Percentiles rank a stretch among this genome's conserved stretches.
Conservation (phyloP, 2,113 vertebrate genomes). For the Nanger granti region DNA sequence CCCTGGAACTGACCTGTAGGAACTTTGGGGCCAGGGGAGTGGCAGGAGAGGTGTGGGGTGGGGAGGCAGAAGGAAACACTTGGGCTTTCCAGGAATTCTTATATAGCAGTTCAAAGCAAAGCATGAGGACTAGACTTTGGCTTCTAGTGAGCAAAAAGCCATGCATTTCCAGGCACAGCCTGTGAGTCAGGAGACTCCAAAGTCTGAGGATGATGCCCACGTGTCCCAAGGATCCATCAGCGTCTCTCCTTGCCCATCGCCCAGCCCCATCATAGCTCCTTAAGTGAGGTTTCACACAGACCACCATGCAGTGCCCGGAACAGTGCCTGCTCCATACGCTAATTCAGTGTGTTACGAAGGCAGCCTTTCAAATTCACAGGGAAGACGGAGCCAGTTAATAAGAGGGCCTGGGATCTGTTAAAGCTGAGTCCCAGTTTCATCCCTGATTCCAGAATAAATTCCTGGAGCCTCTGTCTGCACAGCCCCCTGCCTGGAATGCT, state of each 20-base stretch:
- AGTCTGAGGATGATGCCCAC: neutral
- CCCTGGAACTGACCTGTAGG: neutral
- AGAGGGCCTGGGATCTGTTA: neutral
- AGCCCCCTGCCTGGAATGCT: neutral
- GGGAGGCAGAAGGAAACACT: neutral
- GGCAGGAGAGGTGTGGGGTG: neutral
- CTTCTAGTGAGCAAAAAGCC: neutral
- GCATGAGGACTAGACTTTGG: neutral
- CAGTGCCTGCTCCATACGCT: accelerated
- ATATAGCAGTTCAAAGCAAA: neutral
- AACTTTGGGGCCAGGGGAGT: neutral
- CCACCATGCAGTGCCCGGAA: accelerated
- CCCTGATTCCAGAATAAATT: neutral
- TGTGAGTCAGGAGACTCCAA: neutral
- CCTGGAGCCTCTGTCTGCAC: neutral
- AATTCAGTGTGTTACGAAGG: accelerated
- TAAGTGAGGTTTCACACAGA: neutral
- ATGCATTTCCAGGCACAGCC: neutral
- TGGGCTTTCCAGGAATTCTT: neutral
- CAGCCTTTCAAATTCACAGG: too few relatives aligned
- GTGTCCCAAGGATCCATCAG: accelerated
- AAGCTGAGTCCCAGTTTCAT: neutral
- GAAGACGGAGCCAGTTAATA: neutral
- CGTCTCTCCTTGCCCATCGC: neutral
- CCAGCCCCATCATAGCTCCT: neutral